These are phyloP conservation scores for Pyralis farinalis DNA, from an alignment of 2,888 invertebrate species.

Conservation along the genomic window DNA sequence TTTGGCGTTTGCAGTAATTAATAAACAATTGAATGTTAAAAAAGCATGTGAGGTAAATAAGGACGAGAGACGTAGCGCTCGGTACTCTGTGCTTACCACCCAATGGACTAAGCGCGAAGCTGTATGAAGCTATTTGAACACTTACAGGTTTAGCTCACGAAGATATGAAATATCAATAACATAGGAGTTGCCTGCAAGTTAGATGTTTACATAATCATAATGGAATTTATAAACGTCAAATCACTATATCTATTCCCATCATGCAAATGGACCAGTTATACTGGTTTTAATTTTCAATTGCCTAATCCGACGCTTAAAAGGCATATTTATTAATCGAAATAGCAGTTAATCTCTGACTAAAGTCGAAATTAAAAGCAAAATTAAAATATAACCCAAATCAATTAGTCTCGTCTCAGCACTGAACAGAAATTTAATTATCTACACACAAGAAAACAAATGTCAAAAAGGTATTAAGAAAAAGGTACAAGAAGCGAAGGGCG, in stretches of 20 bases:
- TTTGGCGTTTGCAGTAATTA: too few species aligned
- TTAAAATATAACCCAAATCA: slow-evolving; percentile 63
- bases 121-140: too few species aligned
- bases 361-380: slow-evolving; percentile 45
- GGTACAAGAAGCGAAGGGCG: slow-evolving; percentile 37
- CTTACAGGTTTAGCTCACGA: too few species aligned
- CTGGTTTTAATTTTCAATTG: not conserved
- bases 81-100: too few species aligned
- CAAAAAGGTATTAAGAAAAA: slow-evolving; percentile 57
- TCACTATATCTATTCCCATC: not conserved
- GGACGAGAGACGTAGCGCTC: too few species aligned
- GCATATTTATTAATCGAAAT: slow-evolving; percentile 4
- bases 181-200: too few species aligned
- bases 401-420: slow-evolving; percentile 56
- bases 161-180: too few species aligned
- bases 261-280: not conserved
- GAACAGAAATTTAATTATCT: slow-evolving; percentile 67
- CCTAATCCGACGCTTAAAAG: slow-evolving; percentile 6
- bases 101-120: too few species aligned
- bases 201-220: not conserved
- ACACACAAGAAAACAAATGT: slow-evolving; percentile 57
- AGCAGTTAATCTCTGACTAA: slow-evolving; percentile 29
- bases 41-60: too few species aligned
- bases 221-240: not conserved
- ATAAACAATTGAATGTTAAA: too few species aligned